Conservation (phyloP, 2,888 invertebrate species). For the Andrena bicolor region DNA sequence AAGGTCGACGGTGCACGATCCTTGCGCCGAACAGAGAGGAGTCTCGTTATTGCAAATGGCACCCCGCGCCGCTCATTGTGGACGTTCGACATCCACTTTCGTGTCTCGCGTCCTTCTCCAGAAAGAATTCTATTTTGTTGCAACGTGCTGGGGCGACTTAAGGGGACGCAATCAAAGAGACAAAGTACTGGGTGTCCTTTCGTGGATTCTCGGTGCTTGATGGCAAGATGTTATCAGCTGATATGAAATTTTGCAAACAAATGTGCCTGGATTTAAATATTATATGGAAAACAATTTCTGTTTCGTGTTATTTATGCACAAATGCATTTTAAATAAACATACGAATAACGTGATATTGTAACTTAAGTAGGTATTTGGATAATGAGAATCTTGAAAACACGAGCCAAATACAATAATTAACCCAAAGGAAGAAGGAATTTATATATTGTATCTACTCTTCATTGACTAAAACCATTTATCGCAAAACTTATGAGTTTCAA, state of each 20-base stretch:
- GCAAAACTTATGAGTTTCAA: not conserved
- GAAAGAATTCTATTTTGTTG: not conserved
- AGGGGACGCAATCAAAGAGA: not conserved
- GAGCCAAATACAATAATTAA: too few species aligned
- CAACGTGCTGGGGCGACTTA: not conserved
- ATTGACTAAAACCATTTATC: not conserved
- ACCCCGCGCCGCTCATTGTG: not conserved
- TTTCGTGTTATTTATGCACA: too few species aligned
- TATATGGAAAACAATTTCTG: too few species aligned
- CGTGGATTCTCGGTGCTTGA: not conserved
- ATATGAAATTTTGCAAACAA: conserved; percentile 6
- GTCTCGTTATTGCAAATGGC: conserved; percentile 32
- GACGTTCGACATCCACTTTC: not conserved
- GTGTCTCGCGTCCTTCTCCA: not conserved
- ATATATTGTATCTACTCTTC: too few species aligned
- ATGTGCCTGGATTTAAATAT: not conserved
- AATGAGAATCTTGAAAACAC: too few species aligned
- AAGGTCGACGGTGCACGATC: conserved; percentile 51
- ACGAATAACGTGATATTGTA: too few species aligned
- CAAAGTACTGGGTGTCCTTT: not conserved
- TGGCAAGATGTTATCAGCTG: conserved; percentile 6
- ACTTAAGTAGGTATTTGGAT: too few species aligned
- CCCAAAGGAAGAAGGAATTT: too few species aligned
- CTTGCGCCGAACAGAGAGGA: conserved; percentile 2
- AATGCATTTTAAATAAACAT: too few species aligned